Evolutionary conservation across 1,140 invertebrate genomes (phyloP).

Genomic region (Ganaspis sp.): DNA sequence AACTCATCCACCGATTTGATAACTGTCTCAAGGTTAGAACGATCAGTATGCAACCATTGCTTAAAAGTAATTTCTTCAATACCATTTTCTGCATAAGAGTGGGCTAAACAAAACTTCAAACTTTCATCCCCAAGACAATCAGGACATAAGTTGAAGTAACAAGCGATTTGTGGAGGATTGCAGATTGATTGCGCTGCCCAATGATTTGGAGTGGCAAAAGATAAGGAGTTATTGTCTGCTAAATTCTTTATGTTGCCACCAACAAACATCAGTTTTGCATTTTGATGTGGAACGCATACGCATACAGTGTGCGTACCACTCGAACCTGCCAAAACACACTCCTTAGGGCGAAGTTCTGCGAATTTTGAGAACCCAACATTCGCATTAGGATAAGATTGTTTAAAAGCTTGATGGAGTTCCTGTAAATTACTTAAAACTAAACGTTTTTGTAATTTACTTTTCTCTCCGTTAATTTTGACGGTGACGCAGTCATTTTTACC

Average conservation of each 20-base stretch:
- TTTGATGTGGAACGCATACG: no score
- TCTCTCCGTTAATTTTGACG: neutral
- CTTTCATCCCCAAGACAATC: neutral
- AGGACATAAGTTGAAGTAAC: neutral
- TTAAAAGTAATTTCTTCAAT: neutral
- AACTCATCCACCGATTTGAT: neutral
- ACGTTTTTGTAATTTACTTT: conserved; percentile 21
- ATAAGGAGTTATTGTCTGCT: neutral
- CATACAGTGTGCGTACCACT: neutral
- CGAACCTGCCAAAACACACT: neutral
- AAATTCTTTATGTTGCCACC: no score
- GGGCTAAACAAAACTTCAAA: neutral
- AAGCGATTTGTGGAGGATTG: neutral
- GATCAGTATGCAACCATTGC: conserved; percentile 35
- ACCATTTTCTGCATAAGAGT: neutral
- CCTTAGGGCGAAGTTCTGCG: neutral
- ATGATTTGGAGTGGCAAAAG: neutral
- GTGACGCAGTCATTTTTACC: no score
- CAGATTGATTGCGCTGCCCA: neutral
- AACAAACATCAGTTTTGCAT: no score
- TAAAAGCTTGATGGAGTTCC: conserved; percentile 22
- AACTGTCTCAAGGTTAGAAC: conserved; percentile 32
- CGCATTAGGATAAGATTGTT: neutral
- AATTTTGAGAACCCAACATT: conserved; percentile 26
- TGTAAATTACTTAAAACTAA: conserved; percentile 24